Evolutionary conservation across 23 tunicate species (phyloP), one percentile per base, ranked within the genome.

Genomic region (Oikopleura dioica): DNA sequence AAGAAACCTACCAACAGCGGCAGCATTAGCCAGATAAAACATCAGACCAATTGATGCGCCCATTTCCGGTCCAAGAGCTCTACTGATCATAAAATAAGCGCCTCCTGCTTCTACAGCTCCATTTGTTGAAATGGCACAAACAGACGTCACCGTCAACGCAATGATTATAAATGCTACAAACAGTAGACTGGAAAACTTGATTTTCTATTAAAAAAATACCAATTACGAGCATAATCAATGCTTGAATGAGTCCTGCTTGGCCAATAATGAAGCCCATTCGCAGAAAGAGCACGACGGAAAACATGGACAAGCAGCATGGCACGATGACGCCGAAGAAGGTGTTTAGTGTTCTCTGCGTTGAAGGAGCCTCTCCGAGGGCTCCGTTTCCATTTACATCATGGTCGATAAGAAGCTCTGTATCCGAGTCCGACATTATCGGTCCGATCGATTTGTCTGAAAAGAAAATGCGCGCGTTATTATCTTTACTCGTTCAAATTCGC

Each of bases 71-170:
- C 99, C 99, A 0, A 94, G 76, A n/a, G 99, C 95, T 29, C 99
- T 82, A 55, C 99, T 94, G 12, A 94, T 94, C 99, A 94, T 94
- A 58, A 83, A 94, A 68, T 94, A 94, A 12, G 99, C 99, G 24
- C 99, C 99, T 28, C 99, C 99, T 23, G 95, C 99, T 83, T 94
- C 99, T 51, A 94, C 79, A 1, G 99, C 99, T 5, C 99, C 99
- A 94, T 94, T 94, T 0, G 99, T 94, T 0, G 99, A 87, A 38
- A 94, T 86, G 4, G 99, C 99, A 81, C 99, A 94, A 50, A 94
- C 68, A 4, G 99, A 94, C 36, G 83, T 59, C 2, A 94, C 95
- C 36, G 99, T 94, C 28, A 94, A 68, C 30, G 80, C 85, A 76
- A 94, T 94, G 44, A 94, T 94, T 12, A 81, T 67, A 79, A 82